These are phyloP conservation scores for Tonatia bakeri DNA, from an alignment of 2,113 vertebrate genomes.

Conservation along the genomic window DNA sequence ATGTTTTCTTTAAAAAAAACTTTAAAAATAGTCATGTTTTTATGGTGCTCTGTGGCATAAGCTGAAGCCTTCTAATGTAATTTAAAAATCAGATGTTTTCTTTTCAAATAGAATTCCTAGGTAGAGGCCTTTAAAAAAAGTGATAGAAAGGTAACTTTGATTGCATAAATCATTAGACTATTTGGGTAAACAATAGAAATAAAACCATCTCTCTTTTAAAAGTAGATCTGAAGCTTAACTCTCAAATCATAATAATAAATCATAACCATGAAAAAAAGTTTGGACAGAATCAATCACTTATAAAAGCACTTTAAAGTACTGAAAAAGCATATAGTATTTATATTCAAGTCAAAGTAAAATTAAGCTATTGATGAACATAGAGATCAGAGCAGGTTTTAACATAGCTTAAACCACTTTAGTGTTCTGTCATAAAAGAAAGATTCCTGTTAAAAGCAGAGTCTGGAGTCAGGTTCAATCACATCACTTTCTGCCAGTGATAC, in stretches of 20 bases:
- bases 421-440: not conserved
- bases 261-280: not conserved
- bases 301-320: slow-evolving; percentile 14
- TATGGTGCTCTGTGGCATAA: not conserved
- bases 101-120: slow-evolving; percentile 27
- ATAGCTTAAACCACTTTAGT: not conserved
- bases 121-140: not conserved
- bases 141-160: slow-evolving; percentile 8
- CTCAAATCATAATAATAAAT: not conserved
- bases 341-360: slow-evolving; percentile 32
- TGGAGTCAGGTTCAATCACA: not conserved
- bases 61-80: not conserved
- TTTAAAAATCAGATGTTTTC: slow-evolving; percentile 38
- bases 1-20: slow-evolving; percentile 48
- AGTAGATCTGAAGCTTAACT: not conserved
- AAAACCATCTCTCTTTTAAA: slow-evolving; percentile 27
- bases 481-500: not conserved
- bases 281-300: slow-evolving; percentile 1
- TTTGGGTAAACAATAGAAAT: slow-evolving; percentile 28
- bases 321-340: not conserved
- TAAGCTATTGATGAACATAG: slow-evolving; percentile 1
- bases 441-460: not conserved
- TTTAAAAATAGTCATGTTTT: slow-evolving; percentile 52
- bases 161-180: slow-evolving; percentile 6
- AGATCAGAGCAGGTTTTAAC: not conserved